Base-by-base conservation (phyloP, 2,888 invertebrate genomes). In the Pollenia amentaria region DNA sequence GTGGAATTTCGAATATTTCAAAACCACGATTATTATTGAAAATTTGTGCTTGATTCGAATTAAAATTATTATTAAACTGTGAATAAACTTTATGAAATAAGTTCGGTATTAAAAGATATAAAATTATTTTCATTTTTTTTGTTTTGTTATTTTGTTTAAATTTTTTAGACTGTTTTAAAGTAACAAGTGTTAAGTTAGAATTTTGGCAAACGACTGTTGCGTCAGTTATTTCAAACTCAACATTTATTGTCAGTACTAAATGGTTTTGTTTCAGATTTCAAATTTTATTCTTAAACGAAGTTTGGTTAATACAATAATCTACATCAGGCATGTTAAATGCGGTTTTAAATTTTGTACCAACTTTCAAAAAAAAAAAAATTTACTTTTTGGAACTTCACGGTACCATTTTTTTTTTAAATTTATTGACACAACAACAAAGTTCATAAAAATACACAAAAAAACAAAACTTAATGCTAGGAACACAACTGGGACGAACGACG, bases 241-340 rank as follows among this genome's bases (percentile, higher is more conserved):
- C n/a, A 86, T 83, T 69, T 85, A 51, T 75, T 70, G 16, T 29
- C 3, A 78, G 80, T 76, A 78, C 21, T n/a, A 65, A 72, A 60
- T 40, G 44, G 48, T 69, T 57, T 48, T 38, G 72, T 81, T 82
- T 77, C 16, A 53, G 38, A 44, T 53, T 62, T 14, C 18, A 3
- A 29, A 29, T 29, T 29, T 64, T 12, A 70, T 21, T 70, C 18
- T 11, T 9, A 16, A 42, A 3, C 14, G 11, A 9, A 42, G 40
- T 62, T 69, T 76, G 2, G 69, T 76, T 21, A 46, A 9, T n/a
- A 21, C 46, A 44, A 53, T 12, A 57, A 51, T 40, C 2, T 73
- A 55, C 42, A 21, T 46, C 14, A 29, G 64, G 29, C 29, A 38
- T n/a, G 29, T 42, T 62, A 42, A 3, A 42, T 2, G 11, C 16